These are phyloP conservation scores for Anthoscopus minutus DNA, from an alignment of 2,113 vertebrate genomes.

Conservation along the genomic window DNA sequence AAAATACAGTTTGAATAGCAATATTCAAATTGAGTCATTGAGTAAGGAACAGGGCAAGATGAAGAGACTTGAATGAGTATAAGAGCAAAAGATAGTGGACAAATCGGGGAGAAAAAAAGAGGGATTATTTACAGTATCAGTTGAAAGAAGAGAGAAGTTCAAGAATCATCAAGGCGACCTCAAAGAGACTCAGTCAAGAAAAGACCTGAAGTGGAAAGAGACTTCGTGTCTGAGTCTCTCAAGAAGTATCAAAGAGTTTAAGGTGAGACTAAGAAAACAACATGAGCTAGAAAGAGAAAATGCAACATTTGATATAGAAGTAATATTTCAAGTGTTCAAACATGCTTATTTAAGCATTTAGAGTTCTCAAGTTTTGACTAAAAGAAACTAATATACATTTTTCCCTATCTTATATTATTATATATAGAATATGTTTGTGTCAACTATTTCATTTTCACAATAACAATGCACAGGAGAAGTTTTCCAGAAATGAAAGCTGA, in stretches of 20 bases:
- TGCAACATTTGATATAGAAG: not conserved
- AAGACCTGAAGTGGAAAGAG: not conserved
- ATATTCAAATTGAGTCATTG: not conserved
- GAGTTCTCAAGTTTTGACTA: not conserved
- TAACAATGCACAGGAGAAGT: not conserved
- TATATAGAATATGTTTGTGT: not conserved
- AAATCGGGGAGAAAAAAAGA: not conserved
- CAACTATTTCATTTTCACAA: not conserved
- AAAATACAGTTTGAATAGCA: not conserved
- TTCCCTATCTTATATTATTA: not conserved
- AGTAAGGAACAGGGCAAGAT: not conserved
- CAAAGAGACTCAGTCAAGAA: not conserved
- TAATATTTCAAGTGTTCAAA: not conserved
- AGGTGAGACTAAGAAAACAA: not conserved
- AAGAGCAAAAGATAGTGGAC: not conserved
- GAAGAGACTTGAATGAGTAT: not conserved
- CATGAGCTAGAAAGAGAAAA: not conserved
- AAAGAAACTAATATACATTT: not conserved
- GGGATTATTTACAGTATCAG: not conserved
- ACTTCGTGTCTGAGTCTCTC: not conserved
- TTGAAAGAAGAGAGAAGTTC: not conserved
- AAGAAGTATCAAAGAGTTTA: not conserved
- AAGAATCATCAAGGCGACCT: not conserved
- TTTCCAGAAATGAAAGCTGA: not conserved
- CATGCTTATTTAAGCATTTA: not conserved